These are phyloP conservation scores for Drosophila ochracea DNA, from an alignment of 2,888 invertebrate species.

Conservation along the genomic window DNA sequence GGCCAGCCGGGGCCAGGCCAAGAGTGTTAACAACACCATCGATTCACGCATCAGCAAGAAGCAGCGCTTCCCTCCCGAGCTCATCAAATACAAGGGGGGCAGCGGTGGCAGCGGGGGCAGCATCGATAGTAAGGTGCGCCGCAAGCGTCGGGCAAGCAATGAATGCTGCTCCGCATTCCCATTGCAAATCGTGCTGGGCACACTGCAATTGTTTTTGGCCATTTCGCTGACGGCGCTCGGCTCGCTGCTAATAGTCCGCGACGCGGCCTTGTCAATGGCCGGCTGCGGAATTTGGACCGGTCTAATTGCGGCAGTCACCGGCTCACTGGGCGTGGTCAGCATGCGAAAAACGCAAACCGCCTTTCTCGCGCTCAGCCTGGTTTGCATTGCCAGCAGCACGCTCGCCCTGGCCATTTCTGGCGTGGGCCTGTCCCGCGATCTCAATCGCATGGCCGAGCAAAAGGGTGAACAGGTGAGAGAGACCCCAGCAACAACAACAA, in stretches of 20 bases:
- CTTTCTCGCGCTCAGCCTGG: constrained; percentile 84
- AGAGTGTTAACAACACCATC: constrained; percentile 66
- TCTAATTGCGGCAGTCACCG: constrained; percentile 83
- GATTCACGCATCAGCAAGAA: constrained; percentile 84
- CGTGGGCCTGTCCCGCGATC: constrained; percentile 84
- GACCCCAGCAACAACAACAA: background rate
- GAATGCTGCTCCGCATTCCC: constrained; percentile 82
- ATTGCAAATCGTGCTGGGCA: constrained; percentile 82
- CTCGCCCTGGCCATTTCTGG: constrained; percentile 84
- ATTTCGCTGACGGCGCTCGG: constrained; percentile 84
- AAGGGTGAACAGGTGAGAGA: constrained; percentile 65
- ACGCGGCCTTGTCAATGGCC: constrained; percentile 82
- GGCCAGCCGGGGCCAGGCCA: constrained; percentile 56
- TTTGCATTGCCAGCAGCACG: constrained; percentile 85
- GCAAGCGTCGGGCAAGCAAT: constrained; percentile 62
- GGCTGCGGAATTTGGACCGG: constrained; percentile 85
- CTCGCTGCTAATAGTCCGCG: constrained; percentile 83
- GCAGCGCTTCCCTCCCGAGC: constrained; percentile 83
- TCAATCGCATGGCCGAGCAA: constrained; percentile 81
- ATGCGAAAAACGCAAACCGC: constrained; percentile 84
- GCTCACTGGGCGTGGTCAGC: constrained; percentile 85
- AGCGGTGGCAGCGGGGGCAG: constrained; percentile 42
- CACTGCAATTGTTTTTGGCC: constrained; percentile 83
- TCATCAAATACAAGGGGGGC: constrained; percentile 81
- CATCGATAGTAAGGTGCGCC: constrained; percentile 60